phyloP scores from a whole-genome alignment of 2,113 vertebrate genomes.

The Holacanthus passer region DNA sequence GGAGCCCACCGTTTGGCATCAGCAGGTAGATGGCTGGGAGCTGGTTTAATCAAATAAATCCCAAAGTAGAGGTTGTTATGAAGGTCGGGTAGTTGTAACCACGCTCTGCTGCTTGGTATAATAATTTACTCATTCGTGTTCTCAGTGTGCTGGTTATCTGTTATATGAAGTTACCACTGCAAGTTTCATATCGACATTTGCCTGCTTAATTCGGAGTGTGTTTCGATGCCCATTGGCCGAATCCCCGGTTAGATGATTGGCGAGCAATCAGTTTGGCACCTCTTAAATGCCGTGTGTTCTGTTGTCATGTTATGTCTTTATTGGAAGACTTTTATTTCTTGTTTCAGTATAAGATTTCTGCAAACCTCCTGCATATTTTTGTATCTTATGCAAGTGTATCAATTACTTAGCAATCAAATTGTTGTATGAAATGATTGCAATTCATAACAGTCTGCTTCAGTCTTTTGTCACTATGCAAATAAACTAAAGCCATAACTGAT shows the following conservation, averaged over 20 bases:
- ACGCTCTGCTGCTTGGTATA: neutral
- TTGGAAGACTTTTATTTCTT: constrained; percentile 6
- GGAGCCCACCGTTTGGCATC: constrained; percentile 46
- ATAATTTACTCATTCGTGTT: constrained; percentile 20
- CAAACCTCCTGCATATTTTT: constrained; percentile 11
- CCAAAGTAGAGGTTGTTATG: constrained; percentile 21
- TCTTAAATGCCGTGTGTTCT: constrained; percentile 32
- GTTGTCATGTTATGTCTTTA: constrained; percentile 27
- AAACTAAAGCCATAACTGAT: constrained; percentile 15
- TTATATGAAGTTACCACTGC: neutral
- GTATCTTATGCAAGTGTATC: neutral
- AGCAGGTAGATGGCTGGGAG: constrained; percentile 40
- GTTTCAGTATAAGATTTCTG: constrained; percentile 25
- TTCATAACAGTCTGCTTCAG: neutral
- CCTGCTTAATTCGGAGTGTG: constrained; percentile 8
- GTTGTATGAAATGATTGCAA: constrained; percentile 12
- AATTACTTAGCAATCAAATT: constrained; percentile 9
- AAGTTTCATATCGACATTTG: constrained; percentile 20
- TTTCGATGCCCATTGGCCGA: constrained; percentile 22
- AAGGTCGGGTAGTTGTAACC: constrained; percentile 26
- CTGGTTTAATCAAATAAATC: constrained; percentile 51
- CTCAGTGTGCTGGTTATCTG: constrained; percentile 3
- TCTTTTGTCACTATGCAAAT: constrained; percentile 37
- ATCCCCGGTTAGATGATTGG: constrained; percentile 27
- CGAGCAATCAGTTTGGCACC: constrained; percentile 30